Percentiles rank a stretch among this genome's conserved stretches.
Conservation (phyloP, 2,888 invertebrate species). For the Nomada fucata region DNA sequence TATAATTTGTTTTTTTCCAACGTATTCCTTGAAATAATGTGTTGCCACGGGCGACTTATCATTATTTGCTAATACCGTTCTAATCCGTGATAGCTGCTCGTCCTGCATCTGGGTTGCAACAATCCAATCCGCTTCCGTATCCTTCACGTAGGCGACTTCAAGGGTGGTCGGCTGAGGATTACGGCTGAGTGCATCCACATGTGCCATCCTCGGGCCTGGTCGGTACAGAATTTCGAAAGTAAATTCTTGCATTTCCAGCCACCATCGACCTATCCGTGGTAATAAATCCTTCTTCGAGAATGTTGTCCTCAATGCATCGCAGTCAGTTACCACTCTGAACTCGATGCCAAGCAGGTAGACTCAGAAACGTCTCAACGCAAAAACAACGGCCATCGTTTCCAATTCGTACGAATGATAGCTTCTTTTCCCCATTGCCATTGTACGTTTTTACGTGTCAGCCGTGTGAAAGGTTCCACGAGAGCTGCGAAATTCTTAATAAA, state of each 20-base stretch:
- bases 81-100: background rate
- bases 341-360: background rate
- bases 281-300: constrained; percentile 8
- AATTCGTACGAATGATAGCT: constrained; percentile 25
- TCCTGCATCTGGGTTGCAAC: background rate
- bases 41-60: background rate
- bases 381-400: constrained; percentile 11
- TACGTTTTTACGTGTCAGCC: constrained; percentile 1
- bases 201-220: background rate
- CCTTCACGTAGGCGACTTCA: background rate
- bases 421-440: constrained; percentile 9
- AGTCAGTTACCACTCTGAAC: constrained; percentile 29
- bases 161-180: background rate
- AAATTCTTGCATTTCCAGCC: constrained; percentile 34
- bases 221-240: constrained; percentile 24
- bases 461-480: constrained; percentile 4
- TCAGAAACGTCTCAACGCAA: background rate
- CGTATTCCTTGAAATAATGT: constrained; percentile 3
- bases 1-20: background rate
- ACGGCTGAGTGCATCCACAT: constrained; percentile 18
- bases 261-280: constrained; percentile 20
- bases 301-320: constrained; percentile 6
- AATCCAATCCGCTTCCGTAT: background rate
- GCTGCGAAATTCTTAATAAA: constrained; percentile 7
- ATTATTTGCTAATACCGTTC: background rate